phyloP scores from a whole-genome alignment of 1,140 invertebrate species.

The Lordiphosa collinella region DNA sequence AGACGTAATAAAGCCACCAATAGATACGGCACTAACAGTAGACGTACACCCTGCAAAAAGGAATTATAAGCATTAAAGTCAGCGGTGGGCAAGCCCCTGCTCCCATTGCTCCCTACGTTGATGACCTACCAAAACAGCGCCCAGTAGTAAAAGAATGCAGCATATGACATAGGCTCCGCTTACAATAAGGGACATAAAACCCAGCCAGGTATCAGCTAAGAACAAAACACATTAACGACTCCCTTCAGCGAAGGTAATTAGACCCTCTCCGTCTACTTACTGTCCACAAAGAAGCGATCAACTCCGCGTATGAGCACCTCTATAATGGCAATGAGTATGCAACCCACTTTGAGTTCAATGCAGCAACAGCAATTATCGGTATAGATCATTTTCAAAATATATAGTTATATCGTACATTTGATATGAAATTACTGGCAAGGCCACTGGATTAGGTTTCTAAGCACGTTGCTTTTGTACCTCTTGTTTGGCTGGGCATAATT shows the following conservation, averaged over 20 bases:
- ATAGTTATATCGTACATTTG: background rate
- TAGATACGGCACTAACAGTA: constrained; percentile 41
- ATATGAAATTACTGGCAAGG: too few relatives aligned
- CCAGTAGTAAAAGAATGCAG: constrained; percentile 42
- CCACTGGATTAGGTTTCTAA: too few relatives aligned
- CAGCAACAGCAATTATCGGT: constrained; percentile 53
- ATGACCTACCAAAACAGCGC: constrained; percentile 32
- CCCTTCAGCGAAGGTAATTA: too few relatives aligned
- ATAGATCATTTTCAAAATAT: constrained; percentile 44
- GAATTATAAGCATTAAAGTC: too few relatives aligned
- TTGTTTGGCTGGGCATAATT: too few relatives aligned
- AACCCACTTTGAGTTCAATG: constrained; percentile 39
- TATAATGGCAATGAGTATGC: constrained; percentile 51
- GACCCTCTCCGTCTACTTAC: constrained; percentile 19
- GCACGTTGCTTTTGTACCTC: too few relatives aligned
- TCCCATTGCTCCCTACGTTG: too few relatives aligned
- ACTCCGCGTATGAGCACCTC: constrained; percentile 47
- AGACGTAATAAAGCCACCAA: constrained; percentile 30
- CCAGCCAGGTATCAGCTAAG: constrained; percentile 31
- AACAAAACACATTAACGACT: too few relatives aligned
- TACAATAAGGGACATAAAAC: constrained; percentile 18
- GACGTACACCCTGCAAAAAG: constrained; percentile 21
- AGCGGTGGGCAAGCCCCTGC: too few relatives aligned
- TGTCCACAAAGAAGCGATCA: constrained; percentile 48
- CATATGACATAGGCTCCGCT: constrained; percentile 43